phyloP scores from a whole-genome alignment of 2,113 vertebrate genomes.

The Neolamprologus modestus region DNA sequence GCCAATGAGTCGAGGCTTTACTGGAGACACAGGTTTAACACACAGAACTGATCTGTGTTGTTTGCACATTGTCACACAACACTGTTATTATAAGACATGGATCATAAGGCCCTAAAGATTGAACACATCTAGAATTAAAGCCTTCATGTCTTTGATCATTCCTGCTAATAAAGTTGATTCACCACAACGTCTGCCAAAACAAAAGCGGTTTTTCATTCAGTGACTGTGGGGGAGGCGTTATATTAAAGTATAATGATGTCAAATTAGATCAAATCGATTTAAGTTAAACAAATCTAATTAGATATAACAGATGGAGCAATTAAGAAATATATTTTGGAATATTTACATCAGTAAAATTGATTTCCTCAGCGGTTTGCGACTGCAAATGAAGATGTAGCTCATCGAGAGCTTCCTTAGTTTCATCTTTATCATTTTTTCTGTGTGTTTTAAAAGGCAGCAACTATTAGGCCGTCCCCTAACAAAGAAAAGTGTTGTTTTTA shows the following conservation, averaged over 20 bases:
- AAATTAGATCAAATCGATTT: background rate
- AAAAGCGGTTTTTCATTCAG: background rate
- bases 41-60: background rate
- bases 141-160: fast-evolving
- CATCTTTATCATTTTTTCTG: background rate
- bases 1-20: background rate
- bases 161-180: background rate
- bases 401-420: background rate
- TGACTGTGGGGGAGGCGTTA: background rate
- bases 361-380: fast-evolving
- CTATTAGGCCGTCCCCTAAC: background rate
- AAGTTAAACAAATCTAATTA: background rate
- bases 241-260: background rate
- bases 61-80: background rate
- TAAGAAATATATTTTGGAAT: background rate
- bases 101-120: background rate
- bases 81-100: background rate
- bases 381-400: background rate
- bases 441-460: fast-evolving
- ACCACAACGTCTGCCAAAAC: background rate
- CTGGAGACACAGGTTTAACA: fast-evolving
- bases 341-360: background rate
- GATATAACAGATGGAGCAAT: background rate
- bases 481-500: background rate
- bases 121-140: background rate